Base-by-base conservation (phyloP, 2,797 vertebrate species). In the Helicolenus hilgendorfi region DNA sequence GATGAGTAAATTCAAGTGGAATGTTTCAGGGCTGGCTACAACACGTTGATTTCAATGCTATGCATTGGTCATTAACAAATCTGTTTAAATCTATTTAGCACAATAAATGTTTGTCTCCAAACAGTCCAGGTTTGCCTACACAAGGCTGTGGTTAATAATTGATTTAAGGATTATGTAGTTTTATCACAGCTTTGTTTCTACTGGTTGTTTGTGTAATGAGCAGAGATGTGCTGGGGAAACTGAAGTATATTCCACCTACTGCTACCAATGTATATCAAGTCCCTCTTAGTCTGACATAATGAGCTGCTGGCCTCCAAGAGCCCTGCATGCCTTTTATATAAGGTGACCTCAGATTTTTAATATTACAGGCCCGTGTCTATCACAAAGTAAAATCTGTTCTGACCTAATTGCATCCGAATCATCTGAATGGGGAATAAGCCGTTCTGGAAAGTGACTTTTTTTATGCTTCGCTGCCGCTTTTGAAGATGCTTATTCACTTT, bases 401-500 rank as follows among this genome's bases (percentile, higher is more conserved):
- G 94, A 96, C 94, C 89, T 94, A 89, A 94, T 96, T 96, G 92
- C 81, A 91, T 89, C 79, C 18, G 79, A 96, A 95, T 91, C 72
- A 86, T 89, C 74, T 71, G 90, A 94, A 94, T 84, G 70, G 81
- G 89, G 86, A 96, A 95, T 92, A 92, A 88, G 68, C 83, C 4
- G 77, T 91, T 91, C 86, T 93, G 86, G 89, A 92, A 74, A 91
- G 89, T 83, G 79, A 82, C 86, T 93, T 91, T 91, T 55, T 91
- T 88, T 92, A 91, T 95, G 88, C 94, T 83, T 96, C 85, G 74
- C 84, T 88, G 91, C 84, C 18, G 71, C 89, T 89, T 95, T 94
- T 95, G 93, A 92, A 94, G 92, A 95, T 94, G 90, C 89, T 84
- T 93, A 93, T 95, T 95, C 80, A 85, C 81, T 93, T 94, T 92